A percentile compares a stretch with the other conserved stretches of the same genome.
Evolutionary conservation across 2,888 invertebrate genomes (phyloP).

Genomic region (Drosophila formosana): DNA sequence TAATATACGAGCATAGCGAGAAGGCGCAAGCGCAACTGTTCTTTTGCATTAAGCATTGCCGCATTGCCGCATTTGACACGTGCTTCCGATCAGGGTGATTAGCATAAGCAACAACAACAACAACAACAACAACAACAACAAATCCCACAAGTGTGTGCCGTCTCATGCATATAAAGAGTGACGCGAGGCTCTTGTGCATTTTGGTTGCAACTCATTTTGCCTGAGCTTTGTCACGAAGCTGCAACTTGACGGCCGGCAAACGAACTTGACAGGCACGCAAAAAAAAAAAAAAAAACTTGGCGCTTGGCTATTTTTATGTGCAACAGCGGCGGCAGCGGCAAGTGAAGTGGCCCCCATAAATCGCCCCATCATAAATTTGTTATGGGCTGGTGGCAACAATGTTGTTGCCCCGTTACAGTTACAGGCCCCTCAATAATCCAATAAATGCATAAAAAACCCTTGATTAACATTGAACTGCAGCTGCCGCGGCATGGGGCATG

Average conservation of each 20-base stretch:
- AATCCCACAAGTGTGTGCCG: constrained; percentile 76
- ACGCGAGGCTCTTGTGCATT: background rate
- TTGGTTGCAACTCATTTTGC: constrained; percentile 25
- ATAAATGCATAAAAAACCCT: constrained; percentile 63
- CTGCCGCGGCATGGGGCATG: constrained; percentile 21
- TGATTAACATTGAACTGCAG: constrained; percentile 67
- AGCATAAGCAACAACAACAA: constrained; percentile 54
- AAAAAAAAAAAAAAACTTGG: constrained; percentile 23
- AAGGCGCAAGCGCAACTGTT: constrained; percentile 44
- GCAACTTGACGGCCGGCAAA: constrained; percentile 20
- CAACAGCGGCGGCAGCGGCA: constrained; percentile 24
- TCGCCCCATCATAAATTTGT: constrained; percentile 60
- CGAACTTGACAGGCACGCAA: constrained; percentile 15
- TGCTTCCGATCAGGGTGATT: constrained; percentile 82
- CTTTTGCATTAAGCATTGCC: constrained; percentile 58
- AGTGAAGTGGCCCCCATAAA: constrained; percentile 51
- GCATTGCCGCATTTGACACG: constrained; percentile 82
- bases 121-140: constrained; percentile 47
- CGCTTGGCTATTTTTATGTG: constrained; percentile 54
- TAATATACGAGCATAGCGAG: background rate
- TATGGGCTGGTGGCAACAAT: constrained; percentile 54
- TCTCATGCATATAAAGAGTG: constrained; percentile 71
- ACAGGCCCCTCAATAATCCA: constrained; percentile 13
- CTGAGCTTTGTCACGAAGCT: constrained; percentile 35
- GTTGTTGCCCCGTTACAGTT: constrained; percentile 67